Evolutionary conservation across 2,888 invertebrate species (phyloP), one percentile per base, ranked within the genome.

Genomic region (Leptopilina drosophilae): DNA sequence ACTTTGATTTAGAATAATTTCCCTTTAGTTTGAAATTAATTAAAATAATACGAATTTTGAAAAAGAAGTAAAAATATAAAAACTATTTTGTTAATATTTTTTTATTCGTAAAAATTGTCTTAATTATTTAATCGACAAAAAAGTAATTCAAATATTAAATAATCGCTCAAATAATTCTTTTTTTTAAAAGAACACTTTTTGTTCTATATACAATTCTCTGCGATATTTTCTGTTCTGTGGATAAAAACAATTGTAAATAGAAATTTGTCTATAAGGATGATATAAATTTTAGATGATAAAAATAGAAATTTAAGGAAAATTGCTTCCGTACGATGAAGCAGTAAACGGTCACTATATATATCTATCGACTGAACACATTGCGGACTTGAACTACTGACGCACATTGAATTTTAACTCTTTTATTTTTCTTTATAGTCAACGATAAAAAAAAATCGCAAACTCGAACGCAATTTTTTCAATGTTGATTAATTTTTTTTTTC

Each of bases 201-300:
- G 59, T 73, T 56, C 33, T 26, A 56, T 12, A 12, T 59, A 33
- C 12, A 33, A 33, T 33, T 33, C 33, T 33, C 33, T 26, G 26
- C 26, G 26, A 26, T 26, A 26, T 26, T 77, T 76, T 76, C 49
- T 64, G 46, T 33, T 15, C 8, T 59, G 11, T 59, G 67, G 76
- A 56, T 33, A 33, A 79, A 78, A 20, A 67, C n/a, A 53, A 64
- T 73, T 69, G 15, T 67, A 46, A 80, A 73, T 56, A 53, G 46
- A 69, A 53, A 20, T 53, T 26, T 14, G 14, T 49, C 12, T 33
- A 20, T 5, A 33, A 26, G 7, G 8, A 53, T 69, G 14, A 53
- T 69, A 53, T 26, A 69, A 53, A 5, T 69, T 69, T 69, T 33
- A 69, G 6, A 12, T 12, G 8, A 33, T 26, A 14, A 69, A 69